Evolutionary conservation across 2,113 vertebrate species (phyloP).

Genomic region (Haemorhous mexicanus): DNA sequence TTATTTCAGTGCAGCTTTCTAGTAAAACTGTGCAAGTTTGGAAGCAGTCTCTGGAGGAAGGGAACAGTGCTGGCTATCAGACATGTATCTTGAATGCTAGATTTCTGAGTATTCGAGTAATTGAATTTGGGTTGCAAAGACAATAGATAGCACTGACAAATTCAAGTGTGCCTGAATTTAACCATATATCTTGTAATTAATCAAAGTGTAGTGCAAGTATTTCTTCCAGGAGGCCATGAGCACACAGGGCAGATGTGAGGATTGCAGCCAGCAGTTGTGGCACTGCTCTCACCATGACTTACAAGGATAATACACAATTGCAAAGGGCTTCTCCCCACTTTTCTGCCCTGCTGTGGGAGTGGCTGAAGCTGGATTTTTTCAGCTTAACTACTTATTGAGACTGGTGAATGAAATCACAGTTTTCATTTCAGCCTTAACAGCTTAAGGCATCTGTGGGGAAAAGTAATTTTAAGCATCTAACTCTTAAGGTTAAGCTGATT

Average conservation of each 20-base stretch:
- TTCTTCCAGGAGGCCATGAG: not conserved
- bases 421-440: conserved; percentile 35
- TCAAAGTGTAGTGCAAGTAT: not conserved
- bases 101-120: not conserved
- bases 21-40: not conserved
- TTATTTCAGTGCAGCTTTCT: not conserved
- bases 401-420: conserved; percentile 14
- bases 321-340: not conserved
- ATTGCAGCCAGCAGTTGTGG: not conserved
- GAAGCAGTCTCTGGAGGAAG: not conserved
- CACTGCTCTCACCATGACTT: not conserved
- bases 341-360: not conserved
- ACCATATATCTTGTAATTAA: not conserved
- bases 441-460: not conserved
- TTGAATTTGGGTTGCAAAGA: not conserved
- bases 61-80: not conserved
- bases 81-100: not conserved
- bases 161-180: not conserved
- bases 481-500: conserved; percentile 23
- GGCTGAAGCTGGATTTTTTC: not conserved
- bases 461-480: conserved; percentile 18
- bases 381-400: not conserved
- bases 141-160: not conserved
- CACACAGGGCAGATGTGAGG: not conserved
- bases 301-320: not conserved